Base-by-base conservation (phyloP, 2,797 vertebrate genomes). In the Enteromius afrohamiltoni region DNA sequence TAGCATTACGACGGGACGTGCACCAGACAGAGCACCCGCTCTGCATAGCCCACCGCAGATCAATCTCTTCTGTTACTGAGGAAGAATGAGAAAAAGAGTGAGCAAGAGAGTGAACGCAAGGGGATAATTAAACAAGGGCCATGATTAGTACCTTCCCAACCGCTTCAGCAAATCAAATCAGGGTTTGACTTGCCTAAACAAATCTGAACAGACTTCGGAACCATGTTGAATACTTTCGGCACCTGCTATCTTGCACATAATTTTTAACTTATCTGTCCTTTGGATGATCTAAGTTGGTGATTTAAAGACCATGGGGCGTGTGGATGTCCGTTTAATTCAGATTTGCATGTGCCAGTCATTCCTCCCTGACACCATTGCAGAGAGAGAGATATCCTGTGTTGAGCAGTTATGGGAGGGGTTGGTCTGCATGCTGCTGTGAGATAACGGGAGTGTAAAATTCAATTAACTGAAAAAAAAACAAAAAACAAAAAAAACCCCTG, bases 381-480 rank as follows among this genome's bases (percentile, higher is more conserved):
- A 88, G 88, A 87, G 29, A 91, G 90, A 91, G 90, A 89, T 92
- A 85, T 91, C 90, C 64, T 90, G 89, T 88, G 89, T 91, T 90
- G 91, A 89, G 83, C 88, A 77, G 60, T 94, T 89, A 92, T 90
- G 91, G 91, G 89, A 93, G 93, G 92, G 92, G 90, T 91, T 85
- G 26, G 91, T 90, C 93, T 90, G 93, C 91, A 93, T 95, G 93
- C 93, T 89, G 90, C 92, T 88, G 82, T 85, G 92, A 87, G 95
- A 96, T 96, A 96, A 96, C 93, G 90, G 88, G 85, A 92, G 91
- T 93, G 91, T 92, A 93, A 95, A 95, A 95, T 96, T 94, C 93
- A 95, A 97, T 97, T 96, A 95, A 92, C 91, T 92, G 92, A 92
- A 93, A 93, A 92, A 88, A 91, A 89, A 16, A 11, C 5, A 45